phyloP scores from a whole-genome alignment of 2,888 invertebrate genomes.

The Cordilura impudica region DNA sequence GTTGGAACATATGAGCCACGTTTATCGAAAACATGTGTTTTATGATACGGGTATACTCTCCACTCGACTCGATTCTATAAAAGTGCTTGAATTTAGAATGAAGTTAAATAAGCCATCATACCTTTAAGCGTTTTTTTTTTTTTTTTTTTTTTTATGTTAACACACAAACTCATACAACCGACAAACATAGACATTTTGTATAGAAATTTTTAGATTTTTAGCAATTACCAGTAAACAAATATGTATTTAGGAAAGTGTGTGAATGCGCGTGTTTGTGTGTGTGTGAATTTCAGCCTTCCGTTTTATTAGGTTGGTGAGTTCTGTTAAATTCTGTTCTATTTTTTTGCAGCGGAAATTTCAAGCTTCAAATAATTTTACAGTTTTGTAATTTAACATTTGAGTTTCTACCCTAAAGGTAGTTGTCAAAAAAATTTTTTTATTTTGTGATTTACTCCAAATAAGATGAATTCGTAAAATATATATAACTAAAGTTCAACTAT shows the following conservation, averaged over 20 bases:
- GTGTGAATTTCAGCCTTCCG: background rate
- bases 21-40: background rate
- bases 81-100: background rate
- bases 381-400: background rate
- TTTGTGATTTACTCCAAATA: too few species aligned
- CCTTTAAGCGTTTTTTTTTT: background rate
- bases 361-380: background rate
- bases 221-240: slow-evolving; percentile 14
- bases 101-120: background rate
- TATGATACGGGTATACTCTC: background rate
- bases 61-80: background rate
- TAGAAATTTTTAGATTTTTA: background rate
- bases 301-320: background rate
- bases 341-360: background rate
- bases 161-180: too few species aligned
- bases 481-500: too few species aligned
- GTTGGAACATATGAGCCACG: background rate
- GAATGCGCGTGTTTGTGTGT: background rate
- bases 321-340: background rate
- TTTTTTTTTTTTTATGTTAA: too few species aligned
- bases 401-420: too few species aligned
- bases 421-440: too few species aligned
- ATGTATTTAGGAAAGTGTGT: background rate
- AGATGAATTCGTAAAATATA: too few species aligned
- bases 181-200: background rate